Conservation (phyloP, 1,140 invertebrate genomes). For the Conopomorpha cramerella region DNA sequence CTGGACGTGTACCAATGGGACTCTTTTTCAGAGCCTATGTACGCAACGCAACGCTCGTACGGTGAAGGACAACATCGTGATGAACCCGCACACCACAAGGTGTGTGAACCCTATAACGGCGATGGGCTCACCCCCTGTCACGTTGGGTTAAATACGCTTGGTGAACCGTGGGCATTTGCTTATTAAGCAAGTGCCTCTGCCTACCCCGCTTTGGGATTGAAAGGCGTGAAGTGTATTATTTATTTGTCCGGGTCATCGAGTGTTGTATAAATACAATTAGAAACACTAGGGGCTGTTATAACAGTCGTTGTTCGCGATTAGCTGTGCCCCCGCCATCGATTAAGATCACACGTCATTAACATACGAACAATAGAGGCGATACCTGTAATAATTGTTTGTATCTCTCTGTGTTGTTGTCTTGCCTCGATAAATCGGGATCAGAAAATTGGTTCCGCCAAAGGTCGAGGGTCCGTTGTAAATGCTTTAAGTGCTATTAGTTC, state of each 20-base stretch:
- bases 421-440: slow-evolving; percentile 1
- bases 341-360: not conserved
- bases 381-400: slow-evolving; percentile 3
- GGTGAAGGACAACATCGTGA: too few species aligned
- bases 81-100: too few species aligned
- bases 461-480: not conserved
- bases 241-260: not conserved
- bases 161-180: too few species aligned
- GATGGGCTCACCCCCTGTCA: too few species aligned
- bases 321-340: not conserved
- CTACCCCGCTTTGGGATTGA: not conserved
- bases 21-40: too few species aligned
- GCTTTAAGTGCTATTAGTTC: not conserved
- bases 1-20: too few species aligned
- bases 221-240: not conserved
- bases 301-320: slow-evolving; percentile 1
- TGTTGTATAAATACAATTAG: not conserved
- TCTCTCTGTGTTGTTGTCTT: too few species aligned
- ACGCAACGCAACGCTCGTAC: too few species aligned
- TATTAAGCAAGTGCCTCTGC: too few species aligned
- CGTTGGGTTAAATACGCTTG: too few species aligned
- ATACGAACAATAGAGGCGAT: slow-evolving; percentile 2
- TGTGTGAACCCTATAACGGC: too few species aligned
- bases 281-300: too few species aligned
- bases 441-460: not conserved